Evolutionary conservation across 1,140 invertebrate genomes (phyloP), one percentile per base, ranked within the genome.

Genomic region (Diploscapter pachys): DNA sequence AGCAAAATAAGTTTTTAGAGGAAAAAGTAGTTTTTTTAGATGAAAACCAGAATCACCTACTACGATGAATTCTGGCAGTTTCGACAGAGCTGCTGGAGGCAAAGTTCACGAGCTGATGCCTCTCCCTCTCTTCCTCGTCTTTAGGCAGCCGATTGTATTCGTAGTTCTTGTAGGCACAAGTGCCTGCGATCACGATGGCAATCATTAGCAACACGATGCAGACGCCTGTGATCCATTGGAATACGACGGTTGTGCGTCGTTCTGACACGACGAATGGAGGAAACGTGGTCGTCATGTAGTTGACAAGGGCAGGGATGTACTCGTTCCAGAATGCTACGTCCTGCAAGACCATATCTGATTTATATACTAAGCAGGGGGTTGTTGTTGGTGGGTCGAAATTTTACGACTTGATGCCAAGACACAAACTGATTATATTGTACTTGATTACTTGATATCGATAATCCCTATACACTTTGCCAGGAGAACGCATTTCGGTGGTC

Each of bases 211-310:
- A 48, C 51, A 85, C 56, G 4, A 80, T 63, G 50, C 75, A 71
- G 65, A 81, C 51, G 4, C 70, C 82, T 8, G 75, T 70, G 6
- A 85, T 75, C 31, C 83, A 77, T 61, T 77, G 79, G 64, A 81
- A 84, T 9, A 73, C 59, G 0, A 71, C 75, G 6, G 82, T 64
- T 70, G 81, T 72, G 49, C 83, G 70, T 61, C 83, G 77, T 9
- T 78, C 79, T 48, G 75, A 71, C 5, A 83, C 84, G 51, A 81
- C 84, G 52, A 65, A 69, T 31, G 83, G 83, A 13, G 83, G 71
- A 52, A 84, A 84, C 8, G 83, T 84, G 9, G 83, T 83, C 6
- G 83, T 84, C 82, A 84, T 84, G 73, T 85, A 84, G 63, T 82
- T 84, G n/a, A 84, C 83, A 50, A 84, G 63, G 8, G 64, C 49